A percentile compares a stretch with the other conserved stretches of the same genome.
These are phyloP conservation scores for Pseudococcus longispinus DNA, from an alignment of 2,888 invertebrate genomes.

Conservation along the genomic window DNA sequence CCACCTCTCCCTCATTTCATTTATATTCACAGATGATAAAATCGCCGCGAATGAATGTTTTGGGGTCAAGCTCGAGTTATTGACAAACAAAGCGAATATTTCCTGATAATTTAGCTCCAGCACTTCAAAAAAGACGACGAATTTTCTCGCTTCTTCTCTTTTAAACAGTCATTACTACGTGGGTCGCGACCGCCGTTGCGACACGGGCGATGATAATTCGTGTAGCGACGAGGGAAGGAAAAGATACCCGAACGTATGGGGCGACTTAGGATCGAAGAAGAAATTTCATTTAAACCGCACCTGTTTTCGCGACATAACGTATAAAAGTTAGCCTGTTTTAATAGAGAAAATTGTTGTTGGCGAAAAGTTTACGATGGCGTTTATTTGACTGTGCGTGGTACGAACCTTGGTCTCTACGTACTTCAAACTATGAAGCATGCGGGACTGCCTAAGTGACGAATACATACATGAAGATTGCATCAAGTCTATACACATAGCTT, in stretches of 20 bases:
- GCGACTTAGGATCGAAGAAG: neutral
- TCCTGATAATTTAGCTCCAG: too few relatives aligned
- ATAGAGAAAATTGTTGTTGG: constrained; percentile 7
- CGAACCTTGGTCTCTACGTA: too few relatives aligned
- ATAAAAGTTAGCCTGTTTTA: constrained; percentile 1
- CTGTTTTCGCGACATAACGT: neutral
- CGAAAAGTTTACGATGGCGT: neutral
- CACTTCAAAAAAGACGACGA: too few relatives aligned
- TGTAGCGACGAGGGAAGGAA: neutral
- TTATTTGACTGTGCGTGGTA: neutral
- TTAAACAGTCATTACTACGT: neutral
- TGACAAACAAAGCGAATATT: too few relatives aligned
- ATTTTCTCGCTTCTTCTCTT: too few relatives aligned
- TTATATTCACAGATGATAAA: too few relatives aligned
- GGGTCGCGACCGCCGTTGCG: neutral
- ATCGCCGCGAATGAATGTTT: too few relatives aligned
- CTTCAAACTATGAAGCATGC: too few relatives aligned
- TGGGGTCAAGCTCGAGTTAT: too few relatives aligned
- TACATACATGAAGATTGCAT: neutral
- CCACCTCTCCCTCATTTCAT: too few relatives aligned
- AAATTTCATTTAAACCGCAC: constrained; percentile 11
- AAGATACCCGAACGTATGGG: neutral
- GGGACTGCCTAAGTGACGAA: neutral
- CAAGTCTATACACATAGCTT: neutral
- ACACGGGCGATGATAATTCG: neutral